These are phyloP conservation scores for Notothenia rossii DNA, from an alignment of 2,113 vertebrate species.

Conservation along the genomic window DNA sequence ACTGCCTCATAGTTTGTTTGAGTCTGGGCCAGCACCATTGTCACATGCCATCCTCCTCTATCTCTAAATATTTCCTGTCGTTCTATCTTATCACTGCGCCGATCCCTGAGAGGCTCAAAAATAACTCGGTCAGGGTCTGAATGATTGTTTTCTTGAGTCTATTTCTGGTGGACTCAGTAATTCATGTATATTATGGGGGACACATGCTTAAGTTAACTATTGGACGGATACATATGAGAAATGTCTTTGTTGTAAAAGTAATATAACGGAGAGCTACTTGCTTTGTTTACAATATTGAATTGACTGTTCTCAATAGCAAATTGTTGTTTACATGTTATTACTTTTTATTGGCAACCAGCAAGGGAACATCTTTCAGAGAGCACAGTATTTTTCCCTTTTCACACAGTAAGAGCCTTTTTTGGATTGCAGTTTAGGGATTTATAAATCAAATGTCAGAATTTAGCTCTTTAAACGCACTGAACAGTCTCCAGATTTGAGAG, in stretches of 20 bases:
- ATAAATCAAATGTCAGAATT: background rate
- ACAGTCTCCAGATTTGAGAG: conserved; percentile 28
- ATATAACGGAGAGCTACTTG: background rate
- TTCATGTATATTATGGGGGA: background rate
- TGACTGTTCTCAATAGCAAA: background rate
- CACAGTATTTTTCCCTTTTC: background rate
- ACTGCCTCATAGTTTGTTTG: background rate
- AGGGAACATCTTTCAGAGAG: background rate
- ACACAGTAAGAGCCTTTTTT: conserved; percentile 11
- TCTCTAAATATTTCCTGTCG: conserved; percentile 43
- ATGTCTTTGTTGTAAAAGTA: background rate
- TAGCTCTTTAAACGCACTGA: background rate
- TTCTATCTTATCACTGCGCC: conserved; percentile 5
- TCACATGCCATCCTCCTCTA: conserved; percentile 3
- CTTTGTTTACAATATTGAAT: background rate
- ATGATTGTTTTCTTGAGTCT: background rate
- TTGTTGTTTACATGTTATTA: background rate
- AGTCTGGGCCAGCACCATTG: conserved; percentile 9
- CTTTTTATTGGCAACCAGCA: background rate
- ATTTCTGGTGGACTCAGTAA: background rate
- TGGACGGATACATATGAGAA: background rate
- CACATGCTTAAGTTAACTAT: background rate
- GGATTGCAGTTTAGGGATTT: conserved; percentile 2
- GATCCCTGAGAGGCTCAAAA: background rate
- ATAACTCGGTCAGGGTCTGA: conserved; percentile 9